phyloP scores from a whole-genome alignment of 1,140 invertebrate genomes.

The Listronotus bonariensis region DNA sequence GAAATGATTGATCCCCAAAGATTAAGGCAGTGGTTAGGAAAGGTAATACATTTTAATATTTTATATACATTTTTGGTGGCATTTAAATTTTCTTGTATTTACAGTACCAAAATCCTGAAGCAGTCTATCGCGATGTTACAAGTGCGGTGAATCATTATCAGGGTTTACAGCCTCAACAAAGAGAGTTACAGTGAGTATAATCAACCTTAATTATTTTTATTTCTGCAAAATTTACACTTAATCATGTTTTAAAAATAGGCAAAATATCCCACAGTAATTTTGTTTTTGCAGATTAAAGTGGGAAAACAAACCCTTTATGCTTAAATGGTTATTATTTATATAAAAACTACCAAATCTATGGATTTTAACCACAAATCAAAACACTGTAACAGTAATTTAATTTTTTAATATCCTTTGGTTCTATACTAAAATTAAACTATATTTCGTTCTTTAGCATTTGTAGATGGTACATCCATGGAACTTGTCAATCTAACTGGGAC shows the following conservation, averaged over 20 bases:
- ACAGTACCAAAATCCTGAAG: slow-evolving; percentile 77
- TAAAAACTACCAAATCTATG: too few relatives aligned
- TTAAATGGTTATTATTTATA: too few relatives aligned
- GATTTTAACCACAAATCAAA: too few relatives aligned
- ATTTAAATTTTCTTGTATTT: slow-evolving; percentile 26
- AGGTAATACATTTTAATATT: slow-evolving; percentile 48
- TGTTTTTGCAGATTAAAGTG: too few relatives aligned
- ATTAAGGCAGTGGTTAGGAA: slow-evolving; percentile 61
- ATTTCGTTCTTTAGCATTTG: slow-evolving; percentile 72
- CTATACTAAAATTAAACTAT: too few relatives aligned
- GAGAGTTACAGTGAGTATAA: slow-evolving; percentile 68
- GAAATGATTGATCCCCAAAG: slow-evolving; percentile 40
- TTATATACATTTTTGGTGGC: neutral
- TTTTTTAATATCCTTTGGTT: too few relatives aligned
- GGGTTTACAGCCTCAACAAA: slow-evolving; percentile 67
- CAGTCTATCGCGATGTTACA: slow-evolving; percentile 74
- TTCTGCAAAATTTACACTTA: too few relatives aligned
- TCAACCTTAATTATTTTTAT: too few relatives aligned
- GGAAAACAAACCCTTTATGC: too few relatives aligned
- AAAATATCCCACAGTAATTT: too few relatives aligned
- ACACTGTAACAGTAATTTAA: too few relatives aligned
- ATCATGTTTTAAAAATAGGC: too few relatives aligned
- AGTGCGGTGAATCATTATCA: slow-evolving; percentile 72
- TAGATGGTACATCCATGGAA: slow-evolving; percentile 83
- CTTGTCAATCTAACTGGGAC: slow-evolving; percentile 88